These are phyloP conservation scores for Microvelia longipes DNA, from an alignment of 1,140 invertebrate species.

Conservation along the genomic window DNA sequence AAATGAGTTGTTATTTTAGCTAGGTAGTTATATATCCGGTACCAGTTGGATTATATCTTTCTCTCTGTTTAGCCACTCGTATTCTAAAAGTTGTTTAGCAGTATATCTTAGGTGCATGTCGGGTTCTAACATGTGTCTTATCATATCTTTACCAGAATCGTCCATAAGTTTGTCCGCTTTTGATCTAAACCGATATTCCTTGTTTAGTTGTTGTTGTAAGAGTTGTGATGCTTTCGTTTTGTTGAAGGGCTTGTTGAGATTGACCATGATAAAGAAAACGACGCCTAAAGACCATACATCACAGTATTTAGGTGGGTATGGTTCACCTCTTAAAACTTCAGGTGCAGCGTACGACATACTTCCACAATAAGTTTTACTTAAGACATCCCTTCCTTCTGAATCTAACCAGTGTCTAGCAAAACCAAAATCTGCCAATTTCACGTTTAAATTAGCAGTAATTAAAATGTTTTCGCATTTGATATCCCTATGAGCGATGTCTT, in stretches of 20 bases:
- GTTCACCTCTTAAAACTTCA: slow-evolving; percentile 45
- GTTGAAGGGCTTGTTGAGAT: slow-evolving; percentile 35
- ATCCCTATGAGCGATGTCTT: slow-evolving; percentile 73
- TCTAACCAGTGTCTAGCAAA: slow-evolving; percentile 38
- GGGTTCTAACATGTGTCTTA: slow-evolving; percentile 46
- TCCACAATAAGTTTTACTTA: slow-evolving; percentile 54
- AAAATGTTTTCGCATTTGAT: slow-evolving; percentile 84
- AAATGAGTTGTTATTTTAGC: too few relatives aligned
- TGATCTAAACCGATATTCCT: slow-evolving; percentile 8
- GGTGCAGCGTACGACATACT: slow-evolving; percentile 54
- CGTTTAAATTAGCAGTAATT: slow-evolving; percentile 50
- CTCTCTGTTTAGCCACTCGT: slow-evolving; percentile 33
- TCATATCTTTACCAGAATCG: slow-evolving; percentile 39
- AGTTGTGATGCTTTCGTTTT: slow-evolving; percentile 8
- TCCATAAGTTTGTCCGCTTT: slow-evolving; percentile 1
- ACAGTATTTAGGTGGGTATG: slow-evolving; percentile 40
- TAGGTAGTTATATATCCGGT: slow-evolving; percentile 1
- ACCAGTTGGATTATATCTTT: slow-evolving; percentile 1
- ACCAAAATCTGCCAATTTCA: slow-evolving; percentile 79
- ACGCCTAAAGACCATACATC: slow-evolving; percentile 54
- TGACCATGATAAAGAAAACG: slow-evolving; percentile 51
- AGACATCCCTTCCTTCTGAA: slow-evolving; percentile 7
- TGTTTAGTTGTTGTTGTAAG: slow-evolving; percentile 8
- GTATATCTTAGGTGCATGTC: slow-evolving; percentile 38
- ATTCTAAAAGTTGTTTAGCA: slow-evolving; percentile 36